Conservation (phyloP, 2,113 vertebrate species). For the Eolophus roseicapilla region DNA sequence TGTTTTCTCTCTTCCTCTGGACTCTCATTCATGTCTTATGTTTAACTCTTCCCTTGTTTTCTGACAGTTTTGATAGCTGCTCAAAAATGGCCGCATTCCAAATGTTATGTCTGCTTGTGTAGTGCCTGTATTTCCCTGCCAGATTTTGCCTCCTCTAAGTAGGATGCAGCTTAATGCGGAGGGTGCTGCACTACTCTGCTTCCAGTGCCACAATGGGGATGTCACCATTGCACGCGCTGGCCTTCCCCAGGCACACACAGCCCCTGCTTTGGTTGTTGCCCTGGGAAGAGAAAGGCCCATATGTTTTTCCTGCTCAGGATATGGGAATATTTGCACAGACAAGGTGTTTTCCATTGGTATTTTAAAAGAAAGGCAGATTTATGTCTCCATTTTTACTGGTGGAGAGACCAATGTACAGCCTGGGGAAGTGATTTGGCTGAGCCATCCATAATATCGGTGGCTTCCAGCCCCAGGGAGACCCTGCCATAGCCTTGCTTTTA, state of each 20-base stretch:
- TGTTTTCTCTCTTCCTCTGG: background rate
- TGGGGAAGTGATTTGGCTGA: background rate
- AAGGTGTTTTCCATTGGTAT: background rate
- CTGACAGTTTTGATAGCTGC: background rate
- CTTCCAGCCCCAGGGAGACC: background rate
- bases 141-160: background rate
- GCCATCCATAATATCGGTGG: background rate
- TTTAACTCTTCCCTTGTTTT: background rate
- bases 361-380: background rate
- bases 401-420: background rate
- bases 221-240: accelerated
- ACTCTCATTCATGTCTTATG: background rate
- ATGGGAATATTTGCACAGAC: background rate
- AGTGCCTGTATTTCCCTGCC: background rate
- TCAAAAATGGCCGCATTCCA: background rate
- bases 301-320: background rate
- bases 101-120: background rate
- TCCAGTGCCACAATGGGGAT: background rate
- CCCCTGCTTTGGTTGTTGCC: background rate
- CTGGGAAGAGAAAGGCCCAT: background rate
- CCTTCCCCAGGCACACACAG: background rate
- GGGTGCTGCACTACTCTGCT: background rate
- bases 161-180: background rate
- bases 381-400: background rate
- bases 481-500: background rate